Evolutionary conservation across 1,140 invertebrate genomes (phyloP).

Genomic region (Apis mellifera): DNA sequence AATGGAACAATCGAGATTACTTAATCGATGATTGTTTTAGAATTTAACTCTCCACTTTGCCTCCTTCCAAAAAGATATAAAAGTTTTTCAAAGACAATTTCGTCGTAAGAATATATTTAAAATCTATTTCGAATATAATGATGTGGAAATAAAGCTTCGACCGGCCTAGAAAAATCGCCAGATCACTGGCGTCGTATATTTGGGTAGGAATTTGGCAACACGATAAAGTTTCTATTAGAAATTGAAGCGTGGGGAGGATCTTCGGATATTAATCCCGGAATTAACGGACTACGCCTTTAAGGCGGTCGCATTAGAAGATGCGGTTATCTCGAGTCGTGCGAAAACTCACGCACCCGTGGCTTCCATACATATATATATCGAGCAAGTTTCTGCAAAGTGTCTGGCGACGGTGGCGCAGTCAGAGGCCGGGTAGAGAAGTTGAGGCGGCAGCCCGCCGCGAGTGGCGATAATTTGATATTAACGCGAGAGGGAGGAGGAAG

Average conservation of each 20-base stretch:
- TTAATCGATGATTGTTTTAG: neutral
- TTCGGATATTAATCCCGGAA: constrained; percentile 57
- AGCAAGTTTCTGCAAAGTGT: constrained; percentile 73
- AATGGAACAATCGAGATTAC: neutral
- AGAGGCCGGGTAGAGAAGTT: constrained; percentile 57
- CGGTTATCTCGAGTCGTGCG: constrained; percentile 20
- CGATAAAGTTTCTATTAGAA: constrained; percentile 39
- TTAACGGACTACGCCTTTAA: constrained; percentile 52
- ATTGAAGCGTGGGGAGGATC: constrained; percentile 25
- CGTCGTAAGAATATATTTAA: too few relatives aligned
- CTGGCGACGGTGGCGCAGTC: constrained; percentile 48
- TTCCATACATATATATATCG: constrained; percentile 54
- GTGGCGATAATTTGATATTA: constrained; percentile 75
- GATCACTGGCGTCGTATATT: too few relatives aligned
- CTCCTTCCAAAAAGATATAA: too few relatives aligned
- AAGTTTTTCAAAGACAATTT: too few relatives aligned
- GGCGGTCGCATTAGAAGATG: constrained; percentile 26
- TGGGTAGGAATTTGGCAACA: neutral
- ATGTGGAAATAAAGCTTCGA: too few relatives aligned
- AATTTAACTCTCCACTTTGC: too few relatives aligned
- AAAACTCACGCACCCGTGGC: constrained; percentile 56
- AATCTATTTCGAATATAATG: too few relatives aligned
- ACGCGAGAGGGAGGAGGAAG: constrained; percentile 58
- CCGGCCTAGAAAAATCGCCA: too few relatives aligned
- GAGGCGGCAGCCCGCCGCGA: constrained; percentile 38